These are phyloP conservation scores for Platysternon megacephalum DNA, from an alignment of 2,113 vertebrate species.

Conservation along the genomic window DNA sequence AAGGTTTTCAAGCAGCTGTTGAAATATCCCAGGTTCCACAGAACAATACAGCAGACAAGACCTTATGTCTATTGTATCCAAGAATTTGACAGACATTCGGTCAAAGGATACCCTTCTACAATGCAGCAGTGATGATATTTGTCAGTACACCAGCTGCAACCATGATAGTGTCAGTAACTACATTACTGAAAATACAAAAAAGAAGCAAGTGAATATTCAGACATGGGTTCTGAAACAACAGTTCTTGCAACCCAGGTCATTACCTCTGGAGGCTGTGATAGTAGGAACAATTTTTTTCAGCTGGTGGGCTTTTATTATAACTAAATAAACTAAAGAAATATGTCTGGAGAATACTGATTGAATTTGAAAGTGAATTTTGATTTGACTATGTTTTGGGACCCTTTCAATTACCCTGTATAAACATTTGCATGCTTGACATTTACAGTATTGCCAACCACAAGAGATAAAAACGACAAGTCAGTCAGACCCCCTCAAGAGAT, in stretches of 20 bases:
- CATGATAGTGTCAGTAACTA: not conserved
- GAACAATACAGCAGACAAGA: not conserved
- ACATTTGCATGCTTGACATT: not conserved
- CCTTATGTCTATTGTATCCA: not conserved
- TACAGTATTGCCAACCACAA: not conserved
- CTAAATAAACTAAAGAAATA: not conserved
- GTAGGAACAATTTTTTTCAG: not conserved
- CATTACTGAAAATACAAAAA: not conserved
- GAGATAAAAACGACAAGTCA: too few relatives aligned
- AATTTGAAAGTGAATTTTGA: not conserved
- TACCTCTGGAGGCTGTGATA: not conserved
- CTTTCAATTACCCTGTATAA: not conserved
- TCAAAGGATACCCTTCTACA: not conserved
- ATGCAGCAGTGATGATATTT: not conserved
- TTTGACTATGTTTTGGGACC: not conserved
- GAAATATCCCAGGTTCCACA: not conserved
- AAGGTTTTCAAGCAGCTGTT: conserved; percentile 36
- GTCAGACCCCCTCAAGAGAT: too few relatives aligned
- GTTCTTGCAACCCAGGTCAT: not conserved
- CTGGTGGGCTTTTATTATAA: not conserved
- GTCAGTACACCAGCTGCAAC: not conserved
- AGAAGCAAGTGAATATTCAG: not conserved
- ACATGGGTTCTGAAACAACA: not conserved
- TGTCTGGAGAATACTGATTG: not conserved
- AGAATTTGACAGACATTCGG: not conserved